Evolutionary conservation across 2,888 invertebrate species (phyloP), one percentile per base, ranked within the genome.

Genomic region (Embidobia sp.): DNA sequence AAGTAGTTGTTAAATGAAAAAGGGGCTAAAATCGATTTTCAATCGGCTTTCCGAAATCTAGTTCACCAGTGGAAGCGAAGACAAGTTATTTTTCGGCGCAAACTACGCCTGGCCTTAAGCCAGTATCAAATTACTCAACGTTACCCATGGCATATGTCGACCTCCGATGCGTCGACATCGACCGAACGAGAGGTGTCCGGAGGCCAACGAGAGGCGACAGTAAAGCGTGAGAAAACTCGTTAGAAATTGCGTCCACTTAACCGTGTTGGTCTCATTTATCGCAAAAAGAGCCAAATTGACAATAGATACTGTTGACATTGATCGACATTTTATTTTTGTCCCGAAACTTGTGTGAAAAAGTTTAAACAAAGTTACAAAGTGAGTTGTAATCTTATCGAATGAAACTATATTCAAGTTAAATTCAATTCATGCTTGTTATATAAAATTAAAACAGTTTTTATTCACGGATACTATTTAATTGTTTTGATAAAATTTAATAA

Each of bases 81-180:
- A 59, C 57, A 78, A 79, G 76, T 79, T 80, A 81, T 82, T 82
- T 82, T 82, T 79, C 80, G 80, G 77, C 59, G 33, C 77, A 51
- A 53, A 64, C 33, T 57, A 35, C 10, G 51, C 37, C 78, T 83
- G 82, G 83, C 83, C 76, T 77, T 73, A 76, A 76, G 84, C 83
- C 82, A 85, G 82, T 82, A 80, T 84, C 84, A 81, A 84, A 84
- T 85, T 84, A 85, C 83, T 72, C 59, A 48, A 40, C 53, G 44
- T 74, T 46, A 53, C 72, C 75, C 70, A 63, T 66, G 53, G 64
- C 77, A 79, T 74, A 74, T 77, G 73, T 61, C 53, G 59, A 53
- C 44, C 72, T 78, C 35, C 33, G 49, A 64, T 69, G 59, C 59
- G 64, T 69, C 55, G 29, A 44, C 59, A 49, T 29, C 31, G 42